Base-by-base conservation (phyloP, 2,888 invertebrate species). In the Dinocampus coccinellae region DNA sequence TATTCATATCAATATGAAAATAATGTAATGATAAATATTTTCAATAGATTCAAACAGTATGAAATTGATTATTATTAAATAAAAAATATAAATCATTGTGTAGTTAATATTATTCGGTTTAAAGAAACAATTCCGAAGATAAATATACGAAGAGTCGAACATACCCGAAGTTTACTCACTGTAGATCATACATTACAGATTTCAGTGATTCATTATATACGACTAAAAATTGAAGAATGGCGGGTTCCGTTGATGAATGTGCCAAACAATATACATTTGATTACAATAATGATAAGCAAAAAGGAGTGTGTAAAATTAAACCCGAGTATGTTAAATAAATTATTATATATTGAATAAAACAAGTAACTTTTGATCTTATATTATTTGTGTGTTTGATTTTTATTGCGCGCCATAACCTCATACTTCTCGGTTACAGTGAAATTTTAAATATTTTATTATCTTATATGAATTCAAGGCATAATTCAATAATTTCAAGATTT, bases 281-380 rank as follows among this genome's bases (percentile, higher is more conserved):
- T 74, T 73, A 87, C 26, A 74, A 33, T 57, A 82, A 84, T 39
- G 84, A 85, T 72, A 85, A 81, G 72, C 77, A 78, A 16, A 82
- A 80, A 63, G 89, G 90, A 69, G 82, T 89, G 57, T 90, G 90
- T 75, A 81, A 83, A 75, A 88, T 90, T 42, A 90, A 89, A 82
- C 78, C 87, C 36, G 89, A 89, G 90, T 90, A 85, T 84, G 87
- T 82, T 39, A 61, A 67, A 26, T 63, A 16, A 66, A 16, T 24
- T 16, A 36, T 10, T 34, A 33, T 20, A 11, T 10, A 20, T 9
- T 34, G 3, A 20, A 7, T 53, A 22, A 13, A 34, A 7, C 3
- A 2, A 29, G 7, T 63, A 10, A 71, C 70, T 76, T 76, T 72
- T 20, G 2, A 22, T 29, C 4, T 10, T 33, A 13, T 42, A 11